Evolutionary conservation across 2,797 vertebrate genomes (phyloP).

Genomic region (Luscinia luscinia): DNA sequence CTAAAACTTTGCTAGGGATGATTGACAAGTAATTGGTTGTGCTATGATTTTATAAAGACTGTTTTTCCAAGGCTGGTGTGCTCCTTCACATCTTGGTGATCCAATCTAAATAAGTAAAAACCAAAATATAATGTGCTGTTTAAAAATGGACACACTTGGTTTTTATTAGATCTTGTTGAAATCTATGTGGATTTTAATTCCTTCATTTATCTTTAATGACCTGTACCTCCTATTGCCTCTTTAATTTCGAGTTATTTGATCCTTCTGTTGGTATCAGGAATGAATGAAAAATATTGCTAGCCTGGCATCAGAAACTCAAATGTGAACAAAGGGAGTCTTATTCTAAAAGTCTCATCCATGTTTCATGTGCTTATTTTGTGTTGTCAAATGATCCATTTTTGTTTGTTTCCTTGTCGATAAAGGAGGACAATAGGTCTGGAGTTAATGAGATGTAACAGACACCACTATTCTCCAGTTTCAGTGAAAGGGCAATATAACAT

Average conservation of each 20-base stretch:
- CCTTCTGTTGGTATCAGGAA: constrained; percentile 57
- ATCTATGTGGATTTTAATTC: constrained; percentile 59
- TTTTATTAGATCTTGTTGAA: constrained; percentile 45
- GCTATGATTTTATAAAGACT: background rate
- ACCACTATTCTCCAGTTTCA: constrained; percentile 71
- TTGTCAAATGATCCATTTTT: constrained; percentile 63
- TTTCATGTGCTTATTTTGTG: constrained; percentile 55
- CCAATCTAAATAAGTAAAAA: background rate
- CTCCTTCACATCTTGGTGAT: background rate
- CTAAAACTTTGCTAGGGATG: background rate
- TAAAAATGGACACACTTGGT: background rate
- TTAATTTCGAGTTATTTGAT: constrained; percentile 78
- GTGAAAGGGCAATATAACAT: constrained; percentile 40
- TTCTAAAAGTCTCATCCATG: constrained; percentile 54
- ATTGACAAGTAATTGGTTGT: background rate
- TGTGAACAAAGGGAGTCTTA: constrained; percentile 63
- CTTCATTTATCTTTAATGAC: constrained; percentile 77
- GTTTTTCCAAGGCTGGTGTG: background rate
- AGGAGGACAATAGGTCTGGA: constrained; percentile 57
- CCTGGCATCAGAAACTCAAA: constrained; percentile 54
- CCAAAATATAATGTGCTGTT: background rate
- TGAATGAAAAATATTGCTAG: constrained; percentile 61
- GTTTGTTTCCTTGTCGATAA: constrained; percentile 45
- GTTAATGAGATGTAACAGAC: constrained; percentile 73
- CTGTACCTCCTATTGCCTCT: constrained; percentile 67